Evolutionary conservation across 1,140 invertebrate genomes (phyloP).

Genomic region (Drosophila sturtevanti): DNA sequence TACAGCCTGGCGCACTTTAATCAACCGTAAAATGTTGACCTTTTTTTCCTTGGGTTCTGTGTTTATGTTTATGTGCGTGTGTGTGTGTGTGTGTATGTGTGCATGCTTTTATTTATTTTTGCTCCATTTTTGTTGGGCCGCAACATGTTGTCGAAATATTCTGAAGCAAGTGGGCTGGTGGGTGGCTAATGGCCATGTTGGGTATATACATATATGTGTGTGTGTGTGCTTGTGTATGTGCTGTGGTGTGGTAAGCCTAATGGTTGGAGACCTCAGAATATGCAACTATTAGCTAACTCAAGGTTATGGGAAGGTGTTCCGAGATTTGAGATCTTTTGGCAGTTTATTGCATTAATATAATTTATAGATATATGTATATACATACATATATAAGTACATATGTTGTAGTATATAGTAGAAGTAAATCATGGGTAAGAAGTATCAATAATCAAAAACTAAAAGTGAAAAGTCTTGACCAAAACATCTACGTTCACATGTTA

Average conservation of each 20-base stretch:
- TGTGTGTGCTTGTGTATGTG: constrained; percentile 13
- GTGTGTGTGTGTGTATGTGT: neutral
- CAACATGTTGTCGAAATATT: constrained; percentile 76
- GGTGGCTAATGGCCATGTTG: constrained; percentile 1
- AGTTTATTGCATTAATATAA: constrained; percentile 67
- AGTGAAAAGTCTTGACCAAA: no score
- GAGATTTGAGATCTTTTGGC: constrained; percentile 21
- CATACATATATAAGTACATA: no score
- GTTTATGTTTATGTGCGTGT: neutral
- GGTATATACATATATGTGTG: constrained; percentile 8
- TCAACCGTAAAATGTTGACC: constrained; percentile 81
- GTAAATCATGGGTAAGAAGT: neutral
- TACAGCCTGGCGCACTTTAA: constrained; percentile 71
- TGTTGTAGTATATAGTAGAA: no score
- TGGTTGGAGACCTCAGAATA: constrained; percentile 39
- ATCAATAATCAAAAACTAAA: no score
- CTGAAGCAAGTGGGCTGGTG: constrained; percentile 8
- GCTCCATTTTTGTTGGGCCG: constrained; percentile 34
- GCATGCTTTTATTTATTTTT: constrained; percentile 13
- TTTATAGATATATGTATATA: constrained; percentile 45
- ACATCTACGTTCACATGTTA: no score
- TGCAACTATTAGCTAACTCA: constrained; percentile 44
- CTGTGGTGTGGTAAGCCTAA: constrained; percentile 70
- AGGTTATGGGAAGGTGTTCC: constrained; percentile 20
- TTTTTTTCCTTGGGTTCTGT: constrained; percentile 27